Percentiles rank a stretch among this genome's conserved stretches.
These are phyloP conservation scores for Leptopilina drosophilae DNA, from an alignment of 2,888 invertebrate genomes.

Conservation along the genomic window DNA sequence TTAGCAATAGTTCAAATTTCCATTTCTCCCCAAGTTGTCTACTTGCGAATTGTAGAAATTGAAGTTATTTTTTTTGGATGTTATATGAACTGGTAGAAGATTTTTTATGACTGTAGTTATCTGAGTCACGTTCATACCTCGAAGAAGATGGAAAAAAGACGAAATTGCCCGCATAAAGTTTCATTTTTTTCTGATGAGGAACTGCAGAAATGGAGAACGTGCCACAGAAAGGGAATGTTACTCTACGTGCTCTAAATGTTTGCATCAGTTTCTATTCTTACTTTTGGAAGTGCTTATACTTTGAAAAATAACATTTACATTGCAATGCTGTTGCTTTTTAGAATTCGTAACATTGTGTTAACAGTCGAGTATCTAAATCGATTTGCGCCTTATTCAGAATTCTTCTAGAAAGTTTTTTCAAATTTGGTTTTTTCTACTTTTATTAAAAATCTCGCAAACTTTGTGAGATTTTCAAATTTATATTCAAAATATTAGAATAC, in stretches of 20 bases:
- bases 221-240: background rate
- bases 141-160: background rate
- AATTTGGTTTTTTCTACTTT: too few species aligned
- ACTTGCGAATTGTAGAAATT: background rate
- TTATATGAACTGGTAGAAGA: background rate
- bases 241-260: background rate
- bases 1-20: background rate
- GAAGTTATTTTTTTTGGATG: background rate
- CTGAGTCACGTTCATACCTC: conserved; percentile 9
- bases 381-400: too few species aligned
- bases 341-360: too few species aligned
- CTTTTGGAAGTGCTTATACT: background rate
- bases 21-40: too few species aligned
- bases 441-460: too few species aligned
- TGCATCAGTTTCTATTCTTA: background rate
- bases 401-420: too few species aligned
- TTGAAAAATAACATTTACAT: background rate
- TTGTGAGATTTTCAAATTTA: too few species aligned
- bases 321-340: too few species aligned
- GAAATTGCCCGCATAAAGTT: conserved; percentile 5
- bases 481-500: too few species aligned
- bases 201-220: background rate
- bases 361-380: too few species aligned
- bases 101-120: conserved; percentile 7
- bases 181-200: background rate